Evolutionary conservation across 2,797 vertebrate genomes (phyloP).

Genomic region (Merluccius polli): DNA sequence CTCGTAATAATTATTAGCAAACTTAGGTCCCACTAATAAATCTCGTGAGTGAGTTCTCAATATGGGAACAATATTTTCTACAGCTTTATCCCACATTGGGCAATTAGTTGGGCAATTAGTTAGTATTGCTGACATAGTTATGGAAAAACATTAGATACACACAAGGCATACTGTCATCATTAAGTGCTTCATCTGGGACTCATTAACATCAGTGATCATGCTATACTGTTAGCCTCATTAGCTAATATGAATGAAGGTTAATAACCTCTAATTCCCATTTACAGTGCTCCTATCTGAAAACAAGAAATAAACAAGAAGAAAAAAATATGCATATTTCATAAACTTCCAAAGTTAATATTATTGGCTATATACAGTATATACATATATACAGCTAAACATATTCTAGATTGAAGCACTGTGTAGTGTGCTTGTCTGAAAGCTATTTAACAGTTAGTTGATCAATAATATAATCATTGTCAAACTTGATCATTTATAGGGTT

Average conservation of each 20-base stretch:
- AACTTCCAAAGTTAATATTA: no score
- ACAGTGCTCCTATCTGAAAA: no score
- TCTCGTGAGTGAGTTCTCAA: conserved; percentile 8
- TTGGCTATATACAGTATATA: no score
- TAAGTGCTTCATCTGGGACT: conserved; percentile 9
- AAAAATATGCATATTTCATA: no score
- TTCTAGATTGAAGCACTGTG: no score
- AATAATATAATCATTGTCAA: no score
- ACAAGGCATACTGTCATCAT: background rate
- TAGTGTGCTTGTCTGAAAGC: no score
- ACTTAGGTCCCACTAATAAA: background rate
- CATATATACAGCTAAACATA: no score
- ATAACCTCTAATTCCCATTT: background rate
- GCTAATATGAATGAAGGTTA: background rate
- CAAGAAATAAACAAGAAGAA: no score
- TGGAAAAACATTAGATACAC: background rate
- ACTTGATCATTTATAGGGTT: no score
- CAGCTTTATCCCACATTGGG: conserved; percentile 9
- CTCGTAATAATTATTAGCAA: background rate
- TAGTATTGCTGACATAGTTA: conserved; percentile 7
- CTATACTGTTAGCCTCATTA: conserved; percentile 9
- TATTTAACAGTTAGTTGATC: no score
- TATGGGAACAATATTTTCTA: conserved; percentile 6
- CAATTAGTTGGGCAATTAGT: conserved; percentile 20
- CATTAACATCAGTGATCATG: conserved; percentile 3